Base-by-base conservation (phyloP, 2,888 invertebrate species). In the Brassicogethes aeneus region DNA sequence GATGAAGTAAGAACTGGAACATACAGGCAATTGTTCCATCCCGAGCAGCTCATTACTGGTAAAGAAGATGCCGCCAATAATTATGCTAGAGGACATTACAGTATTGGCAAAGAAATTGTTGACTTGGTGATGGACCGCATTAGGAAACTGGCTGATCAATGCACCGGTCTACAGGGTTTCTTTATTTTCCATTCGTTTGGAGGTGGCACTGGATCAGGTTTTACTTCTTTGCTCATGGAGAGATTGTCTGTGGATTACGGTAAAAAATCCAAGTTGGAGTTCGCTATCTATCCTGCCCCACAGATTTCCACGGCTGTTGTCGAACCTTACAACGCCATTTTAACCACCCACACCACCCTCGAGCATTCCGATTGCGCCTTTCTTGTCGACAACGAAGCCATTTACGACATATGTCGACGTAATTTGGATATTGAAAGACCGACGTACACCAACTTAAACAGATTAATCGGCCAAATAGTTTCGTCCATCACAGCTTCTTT, bases 11-110 rank as follows among this genome's bases (percentile, higher is more conserved):
- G 59, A 7, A 56, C 56, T 3, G 56, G 55, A 10, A 10, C 56
- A 3, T 57, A 57, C 39, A 50, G 57, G 3, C 54, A 79, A 42
- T 70, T 92, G 1, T 92, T 88, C 62, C 81, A 83, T 55, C 85
- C 89, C 1, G 77, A 77, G 39, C 79, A 81, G 42, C 67, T 92
- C 43, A 74, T 92, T 39, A 80, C 81, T 17, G 85, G 88, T 8
- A 88, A 86, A 67, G 88, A 89, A 65, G 90, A 91, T 68, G 86
- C 88, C 2, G 85, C 88, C 2, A 89, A 85, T 60, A 89, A 88
- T 65, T 90, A 82, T 61, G 87, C 88, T 1, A 73, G 87, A 13
- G 89, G 90, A 3, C 86, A 84, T 55, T 86, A 84, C 61, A 77
- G 82, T 2, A 76, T 90, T 43, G 90, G n/a, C n/a, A n/a, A n/a